Evolutionary conservation across 1,140 invertebrate species (phyloP).

Genomic region (Leptinotarsa lineolata): DNA sequence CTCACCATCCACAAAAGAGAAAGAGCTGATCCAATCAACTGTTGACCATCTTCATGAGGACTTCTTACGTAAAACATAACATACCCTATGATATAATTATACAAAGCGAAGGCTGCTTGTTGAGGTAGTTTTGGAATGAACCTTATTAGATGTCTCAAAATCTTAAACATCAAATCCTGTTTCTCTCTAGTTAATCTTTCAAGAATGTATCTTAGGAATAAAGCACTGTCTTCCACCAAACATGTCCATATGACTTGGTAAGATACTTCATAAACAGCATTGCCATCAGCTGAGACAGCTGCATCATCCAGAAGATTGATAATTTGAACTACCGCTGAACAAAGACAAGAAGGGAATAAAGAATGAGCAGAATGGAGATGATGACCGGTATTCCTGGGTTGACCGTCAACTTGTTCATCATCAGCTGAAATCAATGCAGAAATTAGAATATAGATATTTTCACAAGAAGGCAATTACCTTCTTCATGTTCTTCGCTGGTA

Average conservation of each 20-base stretch:
- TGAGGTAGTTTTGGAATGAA: constrained; percentile 93
- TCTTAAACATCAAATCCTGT: constrained; percentile 94
- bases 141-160: constrained; percentile 87
- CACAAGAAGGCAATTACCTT: constrained; percentile 62
- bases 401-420: constrained; percentile 73
- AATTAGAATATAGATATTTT: background rate
- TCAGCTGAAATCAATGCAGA: constrained; percentile 50
- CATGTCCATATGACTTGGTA: constrained; percentile 94
- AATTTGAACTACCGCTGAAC: constrained; percentile 92
- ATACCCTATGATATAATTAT: constrained; percentile 99
- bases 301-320: constrained; percentile 94
- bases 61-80: constrained; percentile 98
- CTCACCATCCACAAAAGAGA: constrained; percentile 95
- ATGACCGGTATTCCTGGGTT: constrained; percentile 70
- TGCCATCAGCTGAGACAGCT: constrained; percentile 92
- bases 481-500: constrained; percentile 83
- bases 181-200: constrained; percentile 94
- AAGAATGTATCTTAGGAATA: constrained; percentile 86
- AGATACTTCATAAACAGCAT: constrained; percentile 86
- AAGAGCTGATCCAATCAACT: constrained; percentile 87
- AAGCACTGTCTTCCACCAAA: constrained; percentile 94
- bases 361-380: constrained; percentile 89
- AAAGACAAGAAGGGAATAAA: constrained; percentile 94
- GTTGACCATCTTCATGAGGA: constrained; percentile 91
- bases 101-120: constrained; percentile 97